A percentile compares a stretch with the other conserved stretches of the same genome.
phyloP scores from a whole-genome alignment of 1,140 invertebrate genomes.

The Drosophila sturtevanti region DNA sequence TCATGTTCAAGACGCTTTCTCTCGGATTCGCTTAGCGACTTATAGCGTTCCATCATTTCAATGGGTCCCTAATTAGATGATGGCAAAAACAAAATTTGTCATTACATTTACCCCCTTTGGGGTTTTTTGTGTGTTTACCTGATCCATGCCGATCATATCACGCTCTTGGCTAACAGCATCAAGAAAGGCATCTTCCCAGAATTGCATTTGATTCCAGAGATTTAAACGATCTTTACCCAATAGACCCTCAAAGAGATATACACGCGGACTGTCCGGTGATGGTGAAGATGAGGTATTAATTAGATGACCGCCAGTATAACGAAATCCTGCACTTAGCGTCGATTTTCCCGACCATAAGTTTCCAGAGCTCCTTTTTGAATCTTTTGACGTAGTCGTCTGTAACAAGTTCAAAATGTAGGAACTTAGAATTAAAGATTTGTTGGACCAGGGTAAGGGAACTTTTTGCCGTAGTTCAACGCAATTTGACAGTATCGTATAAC shows the following conservation, averaged over 20 bases:
- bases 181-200: slow-evolving; percentile 99
- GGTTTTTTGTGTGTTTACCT: slow-evolving; percentile 83
- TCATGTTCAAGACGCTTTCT: slow-evolving; percentile 98
- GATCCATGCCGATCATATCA: slow-evolving; percentile 99
- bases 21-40: slow-evolving; percentile 95
- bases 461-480: neutral
- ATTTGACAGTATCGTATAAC: neutral
- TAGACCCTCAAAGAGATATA: slow-evolving; percentile 95
- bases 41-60: slow-evolving; percentile 99
- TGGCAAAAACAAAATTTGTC: neutral
- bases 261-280: slow-evolving; percentile 92
- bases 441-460: neutral
- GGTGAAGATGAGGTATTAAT: slow-evolving; percentile 92
- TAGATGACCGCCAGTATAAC: slow-evolving; percentile 94
- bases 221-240: slow-evolving; percentile 88
- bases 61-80: slow-evolving; percentile 88
- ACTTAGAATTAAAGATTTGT: neutral
- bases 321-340: slow-evolving; percentile 92
- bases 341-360: slow-evolving; percentile 97
- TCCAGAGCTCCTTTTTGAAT: slow-evolving; percentile 89
- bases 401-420: neutral
- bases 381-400: slow-evolving; percentile 80
- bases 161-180: slow-evolving; percentile 99
- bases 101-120: too few species aligned
- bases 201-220: slow-evolving; percentile 99